Conservation (phyloP, 2,888 invertebrate genomes). For the Noctua pronuba region DNA sequence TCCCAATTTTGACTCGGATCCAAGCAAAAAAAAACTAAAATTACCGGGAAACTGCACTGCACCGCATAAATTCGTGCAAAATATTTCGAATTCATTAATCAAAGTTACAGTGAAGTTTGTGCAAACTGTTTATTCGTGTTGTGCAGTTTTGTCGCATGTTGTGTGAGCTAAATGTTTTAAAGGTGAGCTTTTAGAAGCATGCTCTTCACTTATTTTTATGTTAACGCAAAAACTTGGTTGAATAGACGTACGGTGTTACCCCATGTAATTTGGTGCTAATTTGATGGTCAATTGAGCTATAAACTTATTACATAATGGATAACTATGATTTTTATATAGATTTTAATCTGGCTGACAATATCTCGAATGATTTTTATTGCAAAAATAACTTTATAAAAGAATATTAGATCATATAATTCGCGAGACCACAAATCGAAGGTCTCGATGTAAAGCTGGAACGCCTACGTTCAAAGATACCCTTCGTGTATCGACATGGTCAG, state of each 20-base stretch:
- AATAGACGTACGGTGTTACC: too few species aligned
- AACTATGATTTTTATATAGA: background rate
- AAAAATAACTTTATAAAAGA: background rate
- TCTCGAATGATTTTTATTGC: background rate
- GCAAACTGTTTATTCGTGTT: slow-evolving; percentile 46
- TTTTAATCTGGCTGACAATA: background rate
- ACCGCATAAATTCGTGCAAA: slow-evolving; percentile 46
- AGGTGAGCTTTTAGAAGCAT: slow-evolving; percentile 10
- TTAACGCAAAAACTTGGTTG: background rate
- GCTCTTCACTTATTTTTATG: background rate
- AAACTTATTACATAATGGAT: background rate
- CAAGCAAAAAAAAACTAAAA: slow-evolving; percentile 39
- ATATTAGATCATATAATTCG: background rate
- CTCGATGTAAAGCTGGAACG: background rate
- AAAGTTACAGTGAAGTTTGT: slow-evolving; percentile 49
- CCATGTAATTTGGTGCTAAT: background rate
- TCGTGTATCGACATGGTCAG: background rate
- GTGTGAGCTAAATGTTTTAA: slow-evolving; percentile 13
- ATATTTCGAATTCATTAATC: slow-evolving; percentile 58
- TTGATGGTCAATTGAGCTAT: background rate
- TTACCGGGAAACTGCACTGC: slow-evolving; percentile 35
- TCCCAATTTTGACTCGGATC: slow-evolving; percentile 17
- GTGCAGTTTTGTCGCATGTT: slow-evolving; percentile 33
- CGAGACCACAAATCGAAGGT: background rate
- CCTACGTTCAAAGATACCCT: background rate